Conservation (phyloP, 2,888 invertebrate genomes). For the Pterostichus madidus region DNA sequence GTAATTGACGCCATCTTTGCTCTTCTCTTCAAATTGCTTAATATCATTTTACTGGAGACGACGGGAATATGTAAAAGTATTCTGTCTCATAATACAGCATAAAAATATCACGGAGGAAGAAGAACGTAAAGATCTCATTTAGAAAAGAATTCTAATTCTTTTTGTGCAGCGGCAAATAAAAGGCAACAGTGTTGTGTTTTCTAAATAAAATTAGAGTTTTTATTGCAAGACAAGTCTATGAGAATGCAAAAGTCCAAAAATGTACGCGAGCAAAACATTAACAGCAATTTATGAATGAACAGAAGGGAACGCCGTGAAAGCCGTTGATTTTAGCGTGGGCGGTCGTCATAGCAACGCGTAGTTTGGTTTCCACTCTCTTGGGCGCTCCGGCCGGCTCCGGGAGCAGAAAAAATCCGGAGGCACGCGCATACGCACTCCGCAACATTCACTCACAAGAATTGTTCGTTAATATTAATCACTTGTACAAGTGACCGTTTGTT, state of each 20-base stretch:
- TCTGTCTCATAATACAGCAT: too few relatives aligned
- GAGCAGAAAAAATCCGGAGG: background rate
- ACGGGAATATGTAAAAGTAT: too few relatives aligned
- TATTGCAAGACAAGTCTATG: background rate
- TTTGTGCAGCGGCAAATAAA: background rate
- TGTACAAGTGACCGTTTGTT: background rate
- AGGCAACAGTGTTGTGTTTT: background rate
- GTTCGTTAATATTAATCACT: background rate
- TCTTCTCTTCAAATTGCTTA: slow-evolving; percentile 38
- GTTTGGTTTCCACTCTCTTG: slow-evolving; percentile 51
- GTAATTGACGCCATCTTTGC: slow-evolving; percentile 45
- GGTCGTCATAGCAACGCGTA: slow-evolving; percentile 54
- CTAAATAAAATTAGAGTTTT: slow-evolving; percentile 1
- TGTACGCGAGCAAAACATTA: slow-evolving; percentile 38
- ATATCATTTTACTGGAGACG: background rate
- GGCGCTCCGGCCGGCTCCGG: slow-evolving; percentile 25
- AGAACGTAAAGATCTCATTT: too few relatives aligned
- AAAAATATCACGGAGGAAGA: background rate
- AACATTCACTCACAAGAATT: slow-evolving; percentile 14
- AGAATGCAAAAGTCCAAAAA: slow-evolving; percentile 31
- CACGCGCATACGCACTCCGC: slow-evolving; percentile 6
- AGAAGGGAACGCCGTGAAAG: slow-evolving; percentile 2
- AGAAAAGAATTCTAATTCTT: too few relatives aligned
- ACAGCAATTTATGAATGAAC: slow-evolving; percentile 65
- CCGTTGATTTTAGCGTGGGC: slow-evolving; percentile 58